Evolutionary conservation across 2,113 vertebrate species (phyloP), one percentile per base, ranked within the genome.

Genomic region (Origma solitaria): DNA sequence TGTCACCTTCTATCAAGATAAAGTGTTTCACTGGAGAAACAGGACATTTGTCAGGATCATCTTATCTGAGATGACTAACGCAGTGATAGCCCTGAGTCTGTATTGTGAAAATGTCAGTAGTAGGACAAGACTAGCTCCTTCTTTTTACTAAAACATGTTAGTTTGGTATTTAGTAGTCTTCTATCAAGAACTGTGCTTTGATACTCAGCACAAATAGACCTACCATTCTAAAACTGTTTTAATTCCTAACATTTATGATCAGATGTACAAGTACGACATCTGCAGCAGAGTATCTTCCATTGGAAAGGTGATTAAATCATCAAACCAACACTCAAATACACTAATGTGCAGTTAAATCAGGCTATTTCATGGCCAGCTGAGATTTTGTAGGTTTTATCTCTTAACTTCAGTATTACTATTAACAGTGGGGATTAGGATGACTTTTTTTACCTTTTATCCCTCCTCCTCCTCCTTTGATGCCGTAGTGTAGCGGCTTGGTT

Each of bases 401-500:
- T 50, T 31, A 53, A 42, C 15, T 65, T 51, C 60, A 11, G 42
- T 40, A 1, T 33, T 27, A 1, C 6, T 42, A 27, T 21, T 50
- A 69, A n/a, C 27, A 30, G 5, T 1, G 7, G 49, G 1, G 40
- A 31, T 51, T 30, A 45, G 18, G 27, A 7, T 1, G 23, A 12
- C 54, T 42, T 65, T 31, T 28, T 37, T 49, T 60, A 61, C 28
- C 16, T 91, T 37, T 42, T 45, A 7, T 15, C 11, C 21, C 37
- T 83, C 20, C 11, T 47, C 30, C 37, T 42, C 60, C 33, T 78
- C 42, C 21, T 51, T 22, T 12, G 49, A 24, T 13, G 40, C 21
- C 16, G 14, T 45, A 6, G 15, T 3, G 0, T 8, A 42, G 24
- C 0, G 2, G 7, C 54, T 56, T 4, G 2, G 27, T 24, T 64